Evolutionary conservation across 2,888 invertebrate species (phyloP).

Genomic region (Beris chalybata): DNA sequence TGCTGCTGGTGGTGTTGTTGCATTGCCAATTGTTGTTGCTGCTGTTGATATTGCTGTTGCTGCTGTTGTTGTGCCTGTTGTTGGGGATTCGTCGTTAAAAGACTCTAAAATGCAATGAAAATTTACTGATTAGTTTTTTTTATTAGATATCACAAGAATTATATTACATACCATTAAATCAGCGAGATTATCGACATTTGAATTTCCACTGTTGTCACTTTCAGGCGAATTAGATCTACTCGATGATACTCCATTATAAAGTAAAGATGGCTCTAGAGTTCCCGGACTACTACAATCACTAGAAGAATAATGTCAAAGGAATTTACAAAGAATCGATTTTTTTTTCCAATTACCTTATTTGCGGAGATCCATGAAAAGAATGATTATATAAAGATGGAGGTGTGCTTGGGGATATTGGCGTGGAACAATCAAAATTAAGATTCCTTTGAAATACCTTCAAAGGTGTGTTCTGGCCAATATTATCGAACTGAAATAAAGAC

Average conservation of each 20-base stretch:
- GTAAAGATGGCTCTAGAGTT: conserved; percentile 34
- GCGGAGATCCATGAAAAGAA: conserved; percentile 56
- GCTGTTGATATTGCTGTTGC: conserved; percentile 44
- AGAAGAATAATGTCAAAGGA: conserved; percentile 33
- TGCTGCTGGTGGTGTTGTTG: conserved; percentile 36
- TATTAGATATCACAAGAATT: background rate
- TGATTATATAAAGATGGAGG: conserved; percentile 55
- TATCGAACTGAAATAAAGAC: conserved; percentile 51
- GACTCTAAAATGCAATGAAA: conserved; percentile 45
- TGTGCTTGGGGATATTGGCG: conserved; percentile 57
- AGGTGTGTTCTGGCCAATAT: conserved; percentile 56
- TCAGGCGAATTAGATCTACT: conserved; percentile 55
- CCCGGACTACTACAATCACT: conserved; percentile 50
- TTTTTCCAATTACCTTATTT: conserved; percentile 50
- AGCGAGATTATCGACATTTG: conserved; percentile 48
- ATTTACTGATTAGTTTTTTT: background rate
- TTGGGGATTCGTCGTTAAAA: conserved; percentile 46
- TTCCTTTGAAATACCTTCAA: conserved; percentile 57
- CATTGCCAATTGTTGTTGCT: conserved; percentile 41
- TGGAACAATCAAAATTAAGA: conserved; percentile 57
- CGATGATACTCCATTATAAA: conserved; percentile 43
- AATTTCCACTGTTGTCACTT: conserved; percentile 53
- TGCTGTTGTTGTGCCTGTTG: conserved; percentile 43
- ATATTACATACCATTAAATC: conserved; percentile 54
- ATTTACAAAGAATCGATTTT: conserved; percentile 1